These are phyloP conservation scores for Coendou prehensilis DNA, from an alignment of 2,797 vertebrate genomes.

Conservation along the genomic window DNA sequence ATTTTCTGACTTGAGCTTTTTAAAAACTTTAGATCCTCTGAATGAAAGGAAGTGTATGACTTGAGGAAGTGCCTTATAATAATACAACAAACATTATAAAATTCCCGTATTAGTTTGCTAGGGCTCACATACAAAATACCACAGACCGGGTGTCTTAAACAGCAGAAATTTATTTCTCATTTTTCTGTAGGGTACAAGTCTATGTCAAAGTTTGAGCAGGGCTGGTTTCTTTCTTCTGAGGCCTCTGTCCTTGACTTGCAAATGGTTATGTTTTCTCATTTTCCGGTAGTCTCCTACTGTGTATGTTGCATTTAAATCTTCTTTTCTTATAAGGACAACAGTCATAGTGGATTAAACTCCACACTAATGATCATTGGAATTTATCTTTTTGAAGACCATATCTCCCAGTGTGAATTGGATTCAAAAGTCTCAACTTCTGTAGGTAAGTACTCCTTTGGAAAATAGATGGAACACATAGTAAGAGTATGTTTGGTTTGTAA, in stretches of 20 bases:
- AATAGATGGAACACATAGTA: neutral
- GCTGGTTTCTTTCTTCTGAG: neutral
- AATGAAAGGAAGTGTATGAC: neutral
- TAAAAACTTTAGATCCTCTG: neutral
- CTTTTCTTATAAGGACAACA: neutral
- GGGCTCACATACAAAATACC: neutral
- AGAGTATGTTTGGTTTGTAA: neutral
- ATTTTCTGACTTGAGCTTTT: neutral
- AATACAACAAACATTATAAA: neutral
- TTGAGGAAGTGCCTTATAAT: neutral
- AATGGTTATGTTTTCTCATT: neutral
- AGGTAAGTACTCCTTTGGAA: neutral
- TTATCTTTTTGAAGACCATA: neutral
- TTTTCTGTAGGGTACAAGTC: neutral
- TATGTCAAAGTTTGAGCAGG: neutral
- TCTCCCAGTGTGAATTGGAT: neutral
- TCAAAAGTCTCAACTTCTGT: neutral
- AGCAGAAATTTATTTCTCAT: neutral
- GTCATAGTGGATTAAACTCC: neutral
- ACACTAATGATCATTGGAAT: neutral
- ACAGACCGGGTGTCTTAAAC: no score
- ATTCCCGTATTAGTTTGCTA: neutral
- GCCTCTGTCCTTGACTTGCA: no score
- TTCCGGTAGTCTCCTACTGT: no score
- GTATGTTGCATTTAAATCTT: no score